phyloP scores from a whole-genome alignment of 2,888 invertebrate genomes.

The Drosophila aldrichi region DNA sequence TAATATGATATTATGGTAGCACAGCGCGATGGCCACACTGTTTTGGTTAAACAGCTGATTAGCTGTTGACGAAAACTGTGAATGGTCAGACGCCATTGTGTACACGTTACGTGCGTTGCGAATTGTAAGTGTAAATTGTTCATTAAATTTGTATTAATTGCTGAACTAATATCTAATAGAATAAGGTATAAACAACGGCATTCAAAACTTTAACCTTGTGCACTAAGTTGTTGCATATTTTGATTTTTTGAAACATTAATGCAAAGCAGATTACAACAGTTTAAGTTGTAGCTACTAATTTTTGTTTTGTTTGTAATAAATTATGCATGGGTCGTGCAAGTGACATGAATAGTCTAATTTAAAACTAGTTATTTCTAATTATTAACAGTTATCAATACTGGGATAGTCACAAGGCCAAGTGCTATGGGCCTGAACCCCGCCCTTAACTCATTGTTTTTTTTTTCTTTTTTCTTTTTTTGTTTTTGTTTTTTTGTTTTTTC shows the following conservation, averaged over 20 bases:
- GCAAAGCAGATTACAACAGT: neutral
- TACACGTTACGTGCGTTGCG: conserved; percentile 57
- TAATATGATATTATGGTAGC: neutral
- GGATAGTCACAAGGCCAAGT: conserved; percentile 3
- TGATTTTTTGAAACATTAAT: neutral
- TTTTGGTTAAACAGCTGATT: conserved; percentile 38
- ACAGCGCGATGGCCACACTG: conserved; percentile 30
- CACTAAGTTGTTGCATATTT: neutral
- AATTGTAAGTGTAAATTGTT: conserved; percentile 53
- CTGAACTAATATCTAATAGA: neutral
- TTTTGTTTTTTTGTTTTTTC: neutral
- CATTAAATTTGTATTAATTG: conserved; percentile 26
- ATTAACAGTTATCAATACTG: conserved; percentile 11
- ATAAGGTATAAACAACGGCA: neutral
- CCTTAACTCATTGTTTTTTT: conserved; percentile 16
- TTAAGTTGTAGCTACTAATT: conserved; percentile 2
- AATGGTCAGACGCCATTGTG: conserved; percentile 59
- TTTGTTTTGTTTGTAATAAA: conserved; percentile 26
- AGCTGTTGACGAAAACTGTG: conserved; percentile 28
- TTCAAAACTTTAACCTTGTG: neutral
- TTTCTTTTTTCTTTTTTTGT: neutral
- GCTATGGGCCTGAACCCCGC: conserved; percentile 29
- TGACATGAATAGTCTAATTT: conserved; percentile 8
- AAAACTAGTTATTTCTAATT: neutral
- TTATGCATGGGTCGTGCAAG: conserved; percentile 7